A percentile compares a stretch with the other conserved stretches of the same genome.
Evolutionary conservation across 2,797 vertebrate species (phyloP).

Genomic region (Mionectes olivaceus): DNA sequence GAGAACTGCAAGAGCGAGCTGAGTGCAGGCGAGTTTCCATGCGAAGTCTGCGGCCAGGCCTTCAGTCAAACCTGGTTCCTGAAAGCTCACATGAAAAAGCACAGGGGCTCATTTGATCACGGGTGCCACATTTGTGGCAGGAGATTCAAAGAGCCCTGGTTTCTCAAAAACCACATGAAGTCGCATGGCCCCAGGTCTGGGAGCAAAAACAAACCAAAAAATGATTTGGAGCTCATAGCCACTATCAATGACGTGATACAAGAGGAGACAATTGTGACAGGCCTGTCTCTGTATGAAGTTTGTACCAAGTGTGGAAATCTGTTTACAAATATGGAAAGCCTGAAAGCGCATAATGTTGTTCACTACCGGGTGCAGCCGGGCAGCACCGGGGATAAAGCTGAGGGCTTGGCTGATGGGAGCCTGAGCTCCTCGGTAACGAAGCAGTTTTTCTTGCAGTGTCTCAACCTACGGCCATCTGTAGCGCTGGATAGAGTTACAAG

Average conservation of each 20-base stretch:
- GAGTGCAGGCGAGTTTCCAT: slow-evolving; percentile 84
- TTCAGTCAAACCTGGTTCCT: slow-evolving; percentile 95
- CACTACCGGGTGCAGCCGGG: slow-evolving; percentile 78
- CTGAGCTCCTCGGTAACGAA: slow-evolving; percentile 80
- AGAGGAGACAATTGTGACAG: slow-evolving; percentile 81
- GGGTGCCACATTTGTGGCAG: slow-evolving; percentile 93
- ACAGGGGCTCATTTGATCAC: slow-evolving; percentile 91
- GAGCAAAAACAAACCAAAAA: slow-evolving; percentile 86
- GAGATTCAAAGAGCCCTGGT: slow-evolving; percentile 96
- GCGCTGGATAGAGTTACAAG: slow-evolving; percentile 55
- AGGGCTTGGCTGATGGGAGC: slow-evolving; percentile 54
- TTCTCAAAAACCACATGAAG: slow-evolving; percentile 98
- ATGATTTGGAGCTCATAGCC: slow-evolving; percentile 84
- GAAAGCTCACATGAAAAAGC: slow-evolving; percentile 96
- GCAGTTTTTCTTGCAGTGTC: slow-evolving; percentile 86
- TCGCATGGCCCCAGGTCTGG: slow-evolving; percentile 86
- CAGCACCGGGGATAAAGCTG: neutral
- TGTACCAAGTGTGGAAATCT: slow-evolving; percentile 95
- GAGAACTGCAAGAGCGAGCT: slow-evolving; percentile 76
- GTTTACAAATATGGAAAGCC: slow-evolving; percentile 90
- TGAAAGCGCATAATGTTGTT: slow-evolving; percentile 87
- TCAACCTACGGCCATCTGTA: slow-evolving; percentile 82
- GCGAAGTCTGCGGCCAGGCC: slow-evolving; percentile 91
- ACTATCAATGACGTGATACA: slow-evolving; percentile 93
- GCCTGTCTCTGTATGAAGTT: slow-evolving; percentile 86